phyloP scores from a whole-genome alignment of 2,113 vertebrate genomes.

The Chelonoidis abingdonii region DNA sequence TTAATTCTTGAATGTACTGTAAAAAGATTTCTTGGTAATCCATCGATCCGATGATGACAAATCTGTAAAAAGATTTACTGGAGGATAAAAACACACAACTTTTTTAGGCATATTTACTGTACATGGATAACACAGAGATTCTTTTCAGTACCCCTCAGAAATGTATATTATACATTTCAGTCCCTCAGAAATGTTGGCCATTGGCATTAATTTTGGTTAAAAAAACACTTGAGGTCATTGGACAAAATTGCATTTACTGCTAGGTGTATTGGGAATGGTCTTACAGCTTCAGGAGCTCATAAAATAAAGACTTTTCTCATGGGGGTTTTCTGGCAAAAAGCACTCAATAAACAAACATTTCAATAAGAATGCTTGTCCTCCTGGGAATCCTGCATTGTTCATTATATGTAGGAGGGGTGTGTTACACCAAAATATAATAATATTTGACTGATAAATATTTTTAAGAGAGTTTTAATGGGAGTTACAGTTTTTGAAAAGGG shows the following conservation, averaged over 20 bases:
- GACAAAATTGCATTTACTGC: conserved; percentile 56
- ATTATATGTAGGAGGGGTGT: conserved; percentile 14
- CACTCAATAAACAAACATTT: conserved; percentile 70
- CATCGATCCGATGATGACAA: too few species aligned
- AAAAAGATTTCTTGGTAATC: background rate
- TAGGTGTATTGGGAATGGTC: conserved; percentile 44
- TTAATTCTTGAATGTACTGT: background rate
- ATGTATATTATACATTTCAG: background rate
- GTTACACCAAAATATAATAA: conserved; percentile 37
- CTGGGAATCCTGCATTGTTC: conserved; percentile 38
- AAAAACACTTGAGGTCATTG: conserved; percentile 48
- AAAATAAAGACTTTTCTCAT: conserved; percentile 60
- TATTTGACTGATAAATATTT: conserved; percentile 4
- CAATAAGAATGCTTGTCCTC: conserved; percentile 55
- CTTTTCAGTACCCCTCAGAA: background rate
- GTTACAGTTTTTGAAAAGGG: background rate
- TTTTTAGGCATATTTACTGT: background rate
- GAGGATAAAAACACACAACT: background rate
- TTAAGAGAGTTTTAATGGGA: background rate
- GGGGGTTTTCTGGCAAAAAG: conserved; percentile 50
- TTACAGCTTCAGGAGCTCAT: conserved; percentile 61
- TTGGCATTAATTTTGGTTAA: background rate
- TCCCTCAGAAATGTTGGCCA: background rate
- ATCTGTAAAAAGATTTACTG: background rate
- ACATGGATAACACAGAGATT: background rate